Evolutionary conservation across 1,140 invertebrate species (phyloP).

Genomic region (Latrodectus geometricus): DNA sequence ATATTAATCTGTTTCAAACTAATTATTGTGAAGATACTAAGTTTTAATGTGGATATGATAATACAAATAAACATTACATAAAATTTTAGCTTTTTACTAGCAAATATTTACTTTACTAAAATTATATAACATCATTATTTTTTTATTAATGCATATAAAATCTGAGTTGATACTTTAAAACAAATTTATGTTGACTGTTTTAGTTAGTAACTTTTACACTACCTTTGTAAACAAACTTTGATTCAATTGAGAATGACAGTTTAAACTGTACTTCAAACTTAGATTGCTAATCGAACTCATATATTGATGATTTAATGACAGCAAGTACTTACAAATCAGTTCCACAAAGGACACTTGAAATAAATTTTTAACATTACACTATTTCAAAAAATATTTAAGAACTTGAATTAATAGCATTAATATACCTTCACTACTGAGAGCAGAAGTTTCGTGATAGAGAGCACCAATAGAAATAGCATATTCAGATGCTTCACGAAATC

Average conservation of each 20-base stretch:
- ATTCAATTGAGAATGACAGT: no score
- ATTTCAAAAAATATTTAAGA: not conserved
- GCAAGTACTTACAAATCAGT: not conserved
- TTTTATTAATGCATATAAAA: no score
- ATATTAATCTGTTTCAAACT: not conserved
- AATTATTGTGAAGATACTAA: not conserved
- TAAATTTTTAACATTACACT: not conserved
- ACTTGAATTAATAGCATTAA: not conserved
- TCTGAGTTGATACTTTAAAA: no score
- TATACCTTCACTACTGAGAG: conserved; percentile 78
- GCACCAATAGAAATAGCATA: conserved; percentile 87
- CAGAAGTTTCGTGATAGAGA: conserved; percentile 85
- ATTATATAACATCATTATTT: no score
- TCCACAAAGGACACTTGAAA: no score
- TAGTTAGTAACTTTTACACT: no score
- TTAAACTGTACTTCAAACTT: no score
- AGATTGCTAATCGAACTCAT: not conserved
- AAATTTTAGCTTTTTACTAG: no score
- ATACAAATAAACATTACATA: no score
- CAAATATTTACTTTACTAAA: no score
- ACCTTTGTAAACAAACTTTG: no score
- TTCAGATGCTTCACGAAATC: conserved; percentile 76
- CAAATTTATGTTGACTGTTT: no score
- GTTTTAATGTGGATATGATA: not conserved
- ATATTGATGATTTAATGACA: not conserved